Evolutionary conservation across 1,140 invertebrate genomes (phyloP).

Genomic region (Halyomorpha halys): DNA sequence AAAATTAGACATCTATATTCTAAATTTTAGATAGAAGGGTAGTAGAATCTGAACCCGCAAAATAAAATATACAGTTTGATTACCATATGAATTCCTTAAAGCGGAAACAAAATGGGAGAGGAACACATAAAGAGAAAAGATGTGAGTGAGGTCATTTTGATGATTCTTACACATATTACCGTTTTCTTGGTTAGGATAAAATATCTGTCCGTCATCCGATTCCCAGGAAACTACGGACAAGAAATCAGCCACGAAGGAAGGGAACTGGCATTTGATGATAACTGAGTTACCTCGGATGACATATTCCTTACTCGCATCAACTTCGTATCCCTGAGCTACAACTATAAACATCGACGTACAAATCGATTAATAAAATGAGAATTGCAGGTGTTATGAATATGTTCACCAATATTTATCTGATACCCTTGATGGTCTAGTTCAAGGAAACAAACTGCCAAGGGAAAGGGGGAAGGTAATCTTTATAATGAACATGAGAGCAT

Average conservation of each 20-base stretch:
- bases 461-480: too few species aligned
- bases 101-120: neutral
- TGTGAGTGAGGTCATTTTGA: neutral
- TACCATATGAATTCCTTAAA: too few species aligned
- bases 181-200: constrained; percentile 20
- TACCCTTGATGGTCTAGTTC: too few species aligned
- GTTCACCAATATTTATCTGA: too few species aligned
- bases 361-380: too few species aligned
- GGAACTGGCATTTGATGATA: constrained; percentile 83
- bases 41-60: too few species aligned
- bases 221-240: constrained; percentile 77
- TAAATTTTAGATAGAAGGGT: too few species aligned
- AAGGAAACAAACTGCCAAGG: too few species aligned
- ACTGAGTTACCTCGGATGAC: constrained; percentile 82
- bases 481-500: too few species aligned
- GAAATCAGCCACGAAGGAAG: constrained; percentile 85
- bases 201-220: constrained; percentile 57
- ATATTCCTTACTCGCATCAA: constrained; percentile 82
- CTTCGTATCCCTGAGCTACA: constrained; percentile 75
- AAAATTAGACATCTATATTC: too few species aligned
- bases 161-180: neutral
- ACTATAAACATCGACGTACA: constrained; percentile 42
- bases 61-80: too few species aligned
- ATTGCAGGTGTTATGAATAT: too few species aligned
- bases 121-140: neutral